phyloP scores from a whole-genome alignment of 2,888 invertebrate genomes.

The Drosophila leonis region DNA sequence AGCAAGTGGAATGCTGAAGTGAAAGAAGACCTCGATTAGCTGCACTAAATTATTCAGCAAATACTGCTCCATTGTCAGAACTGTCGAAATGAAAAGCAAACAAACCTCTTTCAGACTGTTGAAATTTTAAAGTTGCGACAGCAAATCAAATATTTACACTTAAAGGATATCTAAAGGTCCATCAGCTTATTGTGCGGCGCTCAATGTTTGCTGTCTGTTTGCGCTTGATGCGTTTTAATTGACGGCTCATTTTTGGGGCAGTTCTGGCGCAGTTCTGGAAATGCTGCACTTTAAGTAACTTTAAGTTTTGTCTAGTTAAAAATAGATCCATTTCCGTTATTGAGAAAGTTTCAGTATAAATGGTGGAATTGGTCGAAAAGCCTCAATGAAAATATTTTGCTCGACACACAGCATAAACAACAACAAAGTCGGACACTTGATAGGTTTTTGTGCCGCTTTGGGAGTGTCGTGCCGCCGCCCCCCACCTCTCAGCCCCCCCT shows the following conservation, averaged over 20 bases:
- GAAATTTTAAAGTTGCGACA: neutral
- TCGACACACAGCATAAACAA: slow-evolving; percentile 41
- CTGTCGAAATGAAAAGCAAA: neutral
- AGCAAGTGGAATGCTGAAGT: neutral
- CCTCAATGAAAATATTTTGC: slow-evolving; percentile 61
- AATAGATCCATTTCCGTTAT: slow-evolving; percentile 71
- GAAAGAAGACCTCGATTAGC: neutral
- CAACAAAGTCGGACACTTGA: slow-evolving; percentile 65
- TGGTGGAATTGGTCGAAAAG: slow-evolving; percentile 44
- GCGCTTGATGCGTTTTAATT: slow-evolving; percentile 68
- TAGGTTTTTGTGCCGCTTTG: slow-evolving; percentile 70
- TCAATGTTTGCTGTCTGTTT: slow-evolving; percentile 15
- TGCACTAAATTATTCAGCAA: neutral
- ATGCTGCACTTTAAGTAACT: slow-evolving; percentile 54
- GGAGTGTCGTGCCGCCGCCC: slow-evolving; percentile 24
- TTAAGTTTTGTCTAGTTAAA: slow-evolving; percentile 52
- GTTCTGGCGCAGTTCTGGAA: slow-evolving; percentile 1
- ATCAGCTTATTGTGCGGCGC: neutral
- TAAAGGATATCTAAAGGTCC: slow-evolving; percentile 23
- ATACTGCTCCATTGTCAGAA: neutral
- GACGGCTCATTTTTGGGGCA: slow-evolving; percentile 67
- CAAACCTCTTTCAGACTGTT: neutral
- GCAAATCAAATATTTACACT: neutral
- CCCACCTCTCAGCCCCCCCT: neutral
- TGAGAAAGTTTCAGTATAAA: slow-evolving; percentile 56